Evolutionary conservation across 2,113 vertebrate species (phyloP), one percentile per base, ranked within the genome.

Genomic region (Parus major): DNA sequence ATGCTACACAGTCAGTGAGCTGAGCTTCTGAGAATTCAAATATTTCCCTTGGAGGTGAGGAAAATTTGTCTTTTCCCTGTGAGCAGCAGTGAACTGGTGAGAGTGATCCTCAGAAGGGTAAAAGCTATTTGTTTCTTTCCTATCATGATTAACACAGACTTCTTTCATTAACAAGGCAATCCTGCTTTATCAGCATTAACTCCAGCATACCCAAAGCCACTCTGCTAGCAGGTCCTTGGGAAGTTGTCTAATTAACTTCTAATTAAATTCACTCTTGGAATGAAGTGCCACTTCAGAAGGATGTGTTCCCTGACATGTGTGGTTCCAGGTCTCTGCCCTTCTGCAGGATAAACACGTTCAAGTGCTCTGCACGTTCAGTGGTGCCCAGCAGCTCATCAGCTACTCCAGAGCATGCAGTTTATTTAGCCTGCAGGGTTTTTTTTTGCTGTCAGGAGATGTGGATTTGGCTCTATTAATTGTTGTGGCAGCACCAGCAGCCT

Each of bases 291-390:
- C 27, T 79, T 60, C 6, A 53, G 63, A 28, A 22, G 27, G 47
- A 27, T 60, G 12, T 15, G 24, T 23, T 64, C 49, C 76, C 79
- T 1, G 15, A 12, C 60, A 18, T 0, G 5, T 0, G 1, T 42
- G 27, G 47, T 25, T 61, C 44, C 39, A 56, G 79, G 18, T 68
- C 52, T 36, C 24, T 53, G 85, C 53, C 33, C 36, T 73, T 24
- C 3, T 4, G 18, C 14, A 31, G 65, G 27, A 75, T 71, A 27
- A 82, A 64, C 47, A 1, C 2, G 8, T 52, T 29, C 6, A 9
- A 41, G 76, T 2, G 39, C 35, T 55, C 39, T n/a, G 0, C 31
- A 46, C 7, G 0, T 46, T 13, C 49, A 11, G 56, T 15, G 31
- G n/a, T 52, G 59, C 41, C 52, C 90, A 69, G 0, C 23, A 80